These are phyloP conservation scores for Julus scandinavius DNA, from an alignment of 2,888 invertebrate genomes.

Conservation along the genomic window DNA sequence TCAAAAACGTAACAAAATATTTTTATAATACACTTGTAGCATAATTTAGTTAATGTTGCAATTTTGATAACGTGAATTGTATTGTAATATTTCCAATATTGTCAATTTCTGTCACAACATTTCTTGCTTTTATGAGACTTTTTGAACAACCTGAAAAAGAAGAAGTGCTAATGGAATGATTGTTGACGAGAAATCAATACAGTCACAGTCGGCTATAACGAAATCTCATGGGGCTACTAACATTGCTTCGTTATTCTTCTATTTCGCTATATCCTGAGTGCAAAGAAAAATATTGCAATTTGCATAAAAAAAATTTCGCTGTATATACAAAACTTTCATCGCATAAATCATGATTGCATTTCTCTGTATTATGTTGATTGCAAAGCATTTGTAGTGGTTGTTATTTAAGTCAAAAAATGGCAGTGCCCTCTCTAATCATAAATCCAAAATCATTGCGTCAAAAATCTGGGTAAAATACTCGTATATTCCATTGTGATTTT, in stretches of 20 bases:
- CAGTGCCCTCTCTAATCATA: too few species aligned
- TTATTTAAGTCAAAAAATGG: too few species aligned
- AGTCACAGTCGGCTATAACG: slow-evolving; percentile 32
- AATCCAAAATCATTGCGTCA: too few species aligned
- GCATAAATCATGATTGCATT: background rate
- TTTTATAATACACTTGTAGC: too few species aligned
- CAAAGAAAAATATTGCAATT: background rate
- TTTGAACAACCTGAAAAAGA: slow-evolving; percentile 20
- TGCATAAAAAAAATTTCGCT: background rate
- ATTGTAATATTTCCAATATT: too few species aligned
- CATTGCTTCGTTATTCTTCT: slow-evolving; percentile 13
- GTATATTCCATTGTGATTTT: too few species aligned
- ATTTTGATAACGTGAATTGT: too few species aligned
- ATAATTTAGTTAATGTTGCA: too few species aligned
- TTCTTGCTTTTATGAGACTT: background rate
- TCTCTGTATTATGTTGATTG: background rate
- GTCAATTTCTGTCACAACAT: background rate
- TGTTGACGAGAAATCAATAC: slow-evolving; percentile 42
- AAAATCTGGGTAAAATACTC: too few species aligned
- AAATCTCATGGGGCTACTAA: background rate
- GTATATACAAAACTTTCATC: background rate
- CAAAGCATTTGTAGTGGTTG: background rate
- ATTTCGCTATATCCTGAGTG: slow-evolving; percentile 22
- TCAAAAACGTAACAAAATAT: too few species aligned
- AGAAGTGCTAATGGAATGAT: slow-evolving; percentile 11